A percentile compares a stretch with the other conserved stretches of the same genome.
Conservation (phyloP, 2,113 vertebrate species). For the Piprites chloris region DNA sequence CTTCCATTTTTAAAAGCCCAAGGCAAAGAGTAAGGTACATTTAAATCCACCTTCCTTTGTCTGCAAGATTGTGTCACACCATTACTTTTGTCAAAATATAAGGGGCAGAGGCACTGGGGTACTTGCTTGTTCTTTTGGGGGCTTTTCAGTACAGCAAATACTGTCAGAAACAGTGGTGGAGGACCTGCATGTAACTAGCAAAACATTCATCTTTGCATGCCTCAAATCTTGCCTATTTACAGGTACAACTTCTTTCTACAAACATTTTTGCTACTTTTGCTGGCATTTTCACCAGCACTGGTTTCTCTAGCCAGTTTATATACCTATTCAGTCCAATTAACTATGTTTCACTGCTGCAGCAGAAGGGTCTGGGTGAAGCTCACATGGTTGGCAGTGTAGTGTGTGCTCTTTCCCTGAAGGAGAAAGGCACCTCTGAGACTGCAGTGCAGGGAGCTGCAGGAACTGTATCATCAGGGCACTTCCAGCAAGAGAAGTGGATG, state of each 20-base stretch:
- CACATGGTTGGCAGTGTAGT: accelerated
- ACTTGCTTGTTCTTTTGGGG: background rate
- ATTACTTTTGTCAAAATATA: background rate
- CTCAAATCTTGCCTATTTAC: background rate
- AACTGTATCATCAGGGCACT: background rate
- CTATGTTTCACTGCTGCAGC: background rate
- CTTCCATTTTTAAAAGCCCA: background rate
- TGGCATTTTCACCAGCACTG: background rate
- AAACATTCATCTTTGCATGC: background rate
- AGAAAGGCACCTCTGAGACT: background rate
- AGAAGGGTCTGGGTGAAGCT: background rate
- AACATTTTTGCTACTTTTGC: background rate
- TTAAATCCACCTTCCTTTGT: background rate
- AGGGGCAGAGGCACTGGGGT: background rate
- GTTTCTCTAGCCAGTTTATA: background rate
- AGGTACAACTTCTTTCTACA: background rate
- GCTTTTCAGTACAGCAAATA: background rate
- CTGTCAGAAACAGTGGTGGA: background rate
- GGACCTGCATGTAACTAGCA: background rate
- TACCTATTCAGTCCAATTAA: background rate
- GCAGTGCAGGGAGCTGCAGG: background rate
- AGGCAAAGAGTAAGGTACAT: background rate
- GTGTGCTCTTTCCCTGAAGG: background rate
- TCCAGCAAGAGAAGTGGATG: background rate
- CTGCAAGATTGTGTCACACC: background rate